Evolutionary conservation across 2,113 vertebrate genomes (phyloP), one percentile per base, ranked within the genome.

Genomic region (Leucoraja erinaceus): DNA sequence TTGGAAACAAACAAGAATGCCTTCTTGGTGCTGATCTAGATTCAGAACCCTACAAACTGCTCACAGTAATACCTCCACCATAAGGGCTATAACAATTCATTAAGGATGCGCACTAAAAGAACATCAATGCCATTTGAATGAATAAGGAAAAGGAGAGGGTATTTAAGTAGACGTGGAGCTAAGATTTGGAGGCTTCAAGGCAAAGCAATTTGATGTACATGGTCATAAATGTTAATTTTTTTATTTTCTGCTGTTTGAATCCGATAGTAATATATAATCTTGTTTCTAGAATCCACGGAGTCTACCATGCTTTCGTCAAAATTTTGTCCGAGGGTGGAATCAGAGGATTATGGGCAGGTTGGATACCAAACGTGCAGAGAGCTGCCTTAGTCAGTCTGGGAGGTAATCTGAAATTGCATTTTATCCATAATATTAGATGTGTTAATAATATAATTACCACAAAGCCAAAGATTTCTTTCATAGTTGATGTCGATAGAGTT

Each of bases 381-480:
- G 97, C 97, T 83, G 97, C 97, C 0, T 93, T 98, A 94, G 97
- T 98, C 93, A 98, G 98, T 93, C 96, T 98, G 96, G 97, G 97
- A 97, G 97, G 97, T 97, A 95, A 93, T 75, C n/a, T 66, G 38
- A 0, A 28, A 31, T 2, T 86, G 20, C 20, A 72, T 91, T 47
- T 38, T 20, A 14, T 20, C 18, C 12, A 38, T 31, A 68, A 4
- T 14, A 0, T 31, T 63, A 0, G 10, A 33, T 47, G 1, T 72
- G 5, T 54, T 72, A 70, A 70, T 18, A 72, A 25, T 47, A 72
- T 79, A 8, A 72, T 68, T 70, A 18, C 31, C n/a, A 38, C 25
- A 38, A 63, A 47, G 22, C 28, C 10, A 91, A 91, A 72, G n/a
- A 91, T 22, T 68, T 9, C 20, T 72, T 7, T 47, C 33, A 72